phyloP scores from a whole-genome alignment of 2,797 vertebrate species.

The Sebastes minor region DNA sequence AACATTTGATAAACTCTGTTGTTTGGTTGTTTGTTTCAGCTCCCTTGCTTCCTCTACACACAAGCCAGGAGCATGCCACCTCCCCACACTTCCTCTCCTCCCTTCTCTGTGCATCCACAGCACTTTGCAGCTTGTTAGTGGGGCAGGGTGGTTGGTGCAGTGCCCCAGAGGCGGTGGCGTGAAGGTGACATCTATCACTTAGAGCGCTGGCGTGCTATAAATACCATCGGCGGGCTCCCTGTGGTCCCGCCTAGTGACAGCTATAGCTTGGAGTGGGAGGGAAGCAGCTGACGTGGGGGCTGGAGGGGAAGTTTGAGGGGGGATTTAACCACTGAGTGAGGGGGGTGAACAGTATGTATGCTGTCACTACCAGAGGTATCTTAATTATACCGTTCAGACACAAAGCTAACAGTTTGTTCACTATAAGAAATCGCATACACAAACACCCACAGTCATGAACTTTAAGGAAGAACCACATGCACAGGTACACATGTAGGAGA shows the following conservation, averaged over 20 bases:
- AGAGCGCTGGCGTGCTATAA: conserved; percentile 77
- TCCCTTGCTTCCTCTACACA: conserved; percentile 18
- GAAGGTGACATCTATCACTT: conserved; percentile 88
- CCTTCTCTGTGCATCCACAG: conserved; percentile 57
- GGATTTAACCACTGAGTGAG: conserved; percentile 68
- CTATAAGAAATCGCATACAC: background rate
- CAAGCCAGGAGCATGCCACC: conserved; percentile 26
- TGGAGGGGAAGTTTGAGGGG: conserved; percentile 24
- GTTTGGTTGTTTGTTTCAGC: conserved; percentile 37
- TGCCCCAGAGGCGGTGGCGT: conserved; percentile 72
- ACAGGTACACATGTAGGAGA: background rate
- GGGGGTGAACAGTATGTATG: conserved; percentile 51
- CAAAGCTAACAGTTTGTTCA: conserved; percentile 52
- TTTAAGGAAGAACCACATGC: background rate
- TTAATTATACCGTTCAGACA: conserved; percentile 79
- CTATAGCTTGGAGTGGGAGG: conserved; percentile 67
- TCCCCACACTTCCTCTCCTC: conserved; percentile 15
- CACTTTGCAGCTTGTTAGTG: conserved; percentile 83
- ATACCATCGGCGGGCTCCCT: conserved; percentile 76
- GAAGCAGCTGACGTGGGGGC: conserved; percentile 77
- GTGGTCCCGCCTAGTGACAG: conserved; percentile 78
- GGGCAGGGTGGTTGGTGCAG: conserved; percentile 70
- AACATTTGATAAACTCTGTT: conserved; percentile 31
- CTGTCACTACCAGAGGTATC: conserved; percentile 79
- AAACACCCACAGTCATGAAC: conserved; percentile 9